Evolutionary conservation across 2,113 vertebrate species (phyloP).

Genomic region (Chloropsis hardwickii): DNA sequence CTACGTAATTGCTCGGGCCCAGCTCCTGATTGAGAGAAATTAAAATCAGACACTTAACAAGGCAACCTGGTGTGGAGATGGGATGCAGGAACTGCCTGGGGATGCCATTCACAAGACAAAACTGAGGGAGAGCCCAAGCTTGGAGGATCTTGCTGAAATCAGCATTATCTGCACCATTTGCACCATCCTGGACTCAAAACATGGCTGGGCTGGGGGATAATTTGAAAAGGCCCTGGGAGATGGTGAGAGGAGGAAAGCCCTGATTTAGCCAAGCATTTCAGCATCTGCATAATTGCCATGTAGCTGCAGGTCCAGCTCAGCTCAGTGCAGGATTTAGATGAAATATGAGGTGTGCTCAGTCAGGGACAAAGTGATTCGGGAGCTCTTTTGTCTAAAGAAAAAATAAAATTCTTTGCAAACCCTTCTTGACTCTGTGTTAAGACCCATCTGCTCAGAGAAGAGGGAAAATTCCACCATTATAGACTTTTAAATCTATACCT

Average conservation of each 20-base stretch:
- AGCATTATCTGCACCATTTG: background rate
- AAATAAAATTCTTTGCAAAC: background rate
- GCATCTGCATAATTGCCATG: background rate
- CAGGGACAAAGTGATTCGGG: background rate
- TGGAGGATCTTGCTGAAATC: background rate
- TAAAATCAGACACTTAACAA: slow-evolving; percentile 52
- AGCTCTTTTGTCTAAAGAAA: background rate
- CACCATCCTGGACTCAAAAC: background rate
- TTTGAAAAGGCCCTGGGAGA: background rate
- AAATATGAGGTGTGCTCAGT: background rate
- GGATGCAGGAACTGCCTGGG: background rate
- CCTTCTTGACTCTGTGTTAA: background rate
- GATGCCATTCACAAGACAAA: background rate
- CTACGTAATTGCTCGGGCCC: slow-evolving; percentile 40
- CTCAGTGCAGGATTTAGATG: background rate
- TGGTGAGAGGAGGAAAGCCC: background rate
- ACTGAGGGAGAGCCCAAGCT: background rate
- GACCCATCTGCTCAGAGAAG: background rate
- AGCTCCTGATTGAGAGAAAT: slow-evolving; percentile 47
- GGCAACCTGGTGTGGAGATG: background rate
- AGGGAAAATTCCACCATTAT: background rate
- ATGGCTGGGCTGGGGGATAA: background rate
- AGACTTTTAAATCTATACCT: background rate
- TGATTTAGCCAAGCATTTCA: background rate
- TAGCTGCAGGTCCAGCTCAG: background rate